Conservation (phyloP, 1,140 invertebrate species). For the Stegodyphus mimosarum region DNA sequence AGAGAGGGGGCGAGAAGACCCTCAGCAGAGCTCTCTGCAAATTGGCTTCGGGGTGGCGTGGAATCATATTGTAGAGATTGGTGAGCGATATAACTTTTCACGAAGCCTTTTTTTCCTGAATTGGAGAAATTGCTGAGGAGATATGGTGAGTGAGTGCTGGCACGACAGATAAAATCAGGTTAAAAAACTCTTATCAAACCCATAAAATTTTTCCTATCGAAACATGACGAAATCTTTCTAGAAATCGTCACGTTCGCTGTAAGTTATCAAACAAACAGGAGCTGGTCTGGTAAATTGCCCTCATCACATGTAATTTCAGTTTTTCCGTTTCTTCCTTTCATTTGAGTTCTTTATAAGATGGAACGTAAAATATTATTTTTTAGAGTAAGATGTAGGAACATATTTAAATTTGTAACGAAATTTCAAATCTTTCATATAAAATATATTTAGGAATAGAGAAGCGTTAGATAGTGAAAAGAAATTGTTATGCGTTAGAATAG, state of each 20-base stretch:
- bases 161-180: not conserved
- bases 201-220: not conserved
- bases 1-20: not conserved
- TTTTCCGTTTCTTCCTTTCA: too few relatives aligned
- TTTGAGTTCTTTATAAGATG: too few relatives aligned
- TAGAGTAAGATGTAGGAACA: too few relatives aligned
- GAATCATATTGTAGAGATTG: slow-evolving; percentile 41
- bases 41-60: slow-evolving; percentile 18
- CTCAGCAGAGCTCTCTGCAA: not conserved
- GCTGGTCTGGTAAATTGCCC: too few relatives aligned
- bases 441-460: too few relatives aligned
- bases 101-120: not conserved
- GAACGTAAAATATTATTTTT: too few relatives aligned
- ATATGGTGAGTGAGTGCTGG: not conserved
- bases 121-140: not conserved
- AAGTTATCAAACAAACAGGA: too few relatives aligned
- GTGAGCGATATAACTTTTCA: slow-evolving; percentile 20
- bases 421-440: too few relatives aligned
- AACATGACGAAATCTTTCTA: not conserved
- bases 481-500: too few relatives aligned
- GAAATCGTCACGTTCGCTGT: not conserved
- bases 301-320: too few relatives aligned
- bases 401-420: too few relatives aligned
- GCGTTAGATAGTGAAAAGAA: too few relatives aligned
- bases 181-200: not conserved